Base-by-base conservation (phyloP, 1,140 invertebrate species). In the Whitmania pigra region DNA sequence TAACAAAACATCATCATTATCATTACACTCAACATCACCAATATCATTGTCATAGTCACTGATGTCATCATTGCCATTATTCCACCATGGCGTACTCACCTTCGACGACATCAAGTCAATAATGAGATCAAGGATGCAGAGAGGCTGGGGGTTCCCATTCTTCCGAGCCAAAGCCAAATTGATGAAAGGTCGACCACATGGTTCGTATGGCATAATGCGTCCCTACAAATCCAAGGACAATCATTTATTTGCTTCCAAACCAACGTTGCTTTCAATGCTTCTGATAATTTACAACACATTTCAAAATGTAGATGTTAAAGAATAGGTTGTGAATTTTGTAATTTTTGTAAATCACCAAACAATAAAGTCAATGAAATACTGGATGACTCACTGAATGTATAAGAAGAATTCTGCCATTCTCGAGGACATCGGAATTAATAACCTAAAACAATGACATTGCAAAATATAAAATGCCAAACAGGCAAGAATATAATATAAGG, bases 391-490 rank as follows among this genome's bases (percentile, higher is more conserved):
- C 82, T 73, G 77, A 76, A 75, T 85, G 84, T 11, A 84, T 71
- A 68, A 85, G 82, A n/a, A 85, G 76, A 55, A 85, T 82, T n/a
- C 76, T 72, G 9, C 79, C 76, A 63, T 81, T 76, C 43, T 78
- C n/a, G 13, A 85, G 75, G 18, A 85, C 80, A 76, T 85, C 83
- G 72, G 78, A 73, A 74, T 80, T 81, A 7, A 85, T 76, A 2
- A 82, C 79, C 83, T 84, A 72, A 67, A 79, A 72, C 76, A 7
- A 76, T 72, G 22, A 25, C 3, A 63, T 63, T 63, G 1, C 11
- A 7, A 7, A 25, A 25, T 63, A 36, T 6, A 36, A 36, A 36
- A 36, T 36, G 31, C 31, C 31, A 36, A 2, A 3, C 43, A 5
- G 43, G 43, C 43, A 49, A 15, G 5, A 0, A 4, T 11, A 1